These are phyloP conservation scores for Pogonocherus hispidulus DNA, from an alignment of 2,888 invertebrate species.

Conservation along the genomic window DNA sequence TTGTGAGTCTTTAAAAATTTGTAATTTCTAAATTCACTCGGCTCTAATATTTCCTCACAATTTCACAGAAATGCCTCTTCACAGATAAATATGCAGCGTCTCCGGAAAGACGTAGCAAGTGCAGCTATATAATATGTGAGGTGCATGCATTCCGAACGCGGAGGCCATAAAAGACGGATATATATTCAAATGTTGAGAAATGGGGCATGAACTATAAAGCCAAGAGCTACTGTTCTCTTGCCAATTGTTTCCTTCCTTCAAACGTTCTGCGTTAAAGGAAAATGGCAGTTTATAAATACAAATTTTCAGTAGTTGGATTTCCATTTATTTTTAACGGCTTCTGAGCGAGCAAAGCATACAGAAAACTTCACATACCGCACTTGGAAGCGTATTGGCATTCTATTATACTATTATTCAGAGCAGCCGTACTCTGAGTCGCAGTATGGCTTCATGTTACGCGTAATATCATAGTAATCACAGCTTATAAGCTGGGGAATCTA, in stretches of 20 bases:
- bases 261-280: background rate
- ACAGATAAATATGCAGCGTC: background rate
- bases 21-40: too few relatives aligned
- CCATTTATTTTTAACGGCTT: too few relatives aligned
- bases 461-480: too few relatives aligned
- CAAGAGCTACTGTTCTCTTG: slow-evolving; percentile 28
- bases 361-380: too few relatives aligned
- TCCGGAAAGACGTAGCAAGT: background rate
- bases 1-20: too few relatives aligned
- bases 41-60: too few relatives aligned
- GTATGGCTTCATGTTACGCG: too few relatives aligned
- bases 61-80: background rate
- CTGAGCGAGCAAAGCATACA: too few relatives aligned
- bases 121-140: slow-evolving; percentile 18
- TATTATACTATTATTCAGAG: too few relatives aligned
- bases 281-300: slow-evolving; percentile 10
- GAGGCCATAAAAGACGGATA: slow-evolving; percentile 22
- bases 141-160: slow-evolving; percentile 10
- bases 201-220: slow-evolving; percentile 28
- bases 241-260: slow-evolving; percentile 30
- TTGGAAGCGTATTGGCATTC: too few relatives aligned
- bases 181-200: slow-evolving; percentile 30
- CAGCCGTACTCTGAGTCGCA: too few relatives aligned
- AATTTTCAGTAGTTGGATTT: background rate
- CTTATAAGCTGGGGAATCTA: too few relatives aligned